Evolutionary conservation across 1,140 invertebrate genomes (phyloP).

Genomic region (Drosophila bipectinata): DNA sequence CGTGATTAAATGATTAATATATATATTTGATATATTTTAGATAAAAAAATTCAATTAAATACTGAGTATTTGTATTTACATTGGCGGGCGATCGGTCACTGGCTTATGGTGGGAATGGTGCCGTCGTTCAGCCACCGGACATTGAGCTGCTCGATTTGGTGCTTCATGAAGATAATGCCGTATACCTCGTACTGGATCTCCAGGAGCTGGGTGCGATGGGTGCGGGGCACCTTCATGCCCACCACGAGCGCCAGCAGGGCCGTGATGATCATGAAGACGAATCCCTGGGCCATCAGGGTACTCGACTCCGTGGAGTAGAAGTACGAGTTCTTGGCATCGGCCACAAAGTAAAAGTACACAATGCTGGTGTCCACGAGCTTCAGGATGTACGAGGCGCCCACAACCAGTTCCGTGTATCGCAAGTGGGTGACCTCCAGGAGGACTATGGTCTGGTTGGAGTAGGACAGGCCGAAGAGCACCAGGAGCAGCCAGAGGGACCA

Average conservation of each 20-base stretch:
- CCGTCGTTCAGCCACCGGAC: slow-evolving; percentile 77
- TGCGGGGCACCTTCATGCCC: slow-evolving; percentile 76
- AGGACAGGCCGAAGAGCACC: slow-evolving; percentile 68
- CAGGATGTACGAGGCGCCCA: slow-evolving; percentile 56
- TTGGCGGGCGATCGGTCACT: slow-evolving; percentile 22
- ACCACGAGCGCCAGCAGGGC: slow-evolving; percentile 71
- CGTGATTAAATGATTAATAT: not conserved
- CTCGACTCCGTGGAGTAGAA: slow-evolving; percentile 72
- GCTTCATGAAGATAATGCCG: slow-evolving; percentile 80
- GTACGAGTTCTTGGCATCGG: slow-evolving; percentile 68
- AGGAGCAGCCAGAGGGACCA: slow-evolving; percentile 70
- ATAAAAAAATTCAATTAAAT: slow-evolving; percentile 4
- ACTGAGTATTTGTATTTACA: slow-evolving; percentile 14
- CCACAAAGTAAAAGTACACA: slow-evolving; percentile 73
- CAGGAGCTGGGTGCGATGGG: slow-evolving; percentile 57
- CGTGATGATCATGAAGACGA: slow-evolving; percentile 75
- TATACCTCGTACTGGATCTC: slow-evolving; percentile 78
- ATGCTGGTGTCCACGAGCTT: slow-evolving; percentile 68
- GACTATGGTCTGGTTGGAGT: slow-evolving; percentile 67
- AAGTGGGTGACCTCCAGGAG: slow-evolving; percentile 74
- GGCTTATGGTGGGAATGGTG: slow-evolving; percentile 78
- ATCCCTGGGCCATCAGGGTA: slow-evolving; percentile 77
- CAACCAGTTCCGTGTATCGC: slow-evolving; percentile 64
- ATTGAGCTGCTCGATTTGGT: slow-evolving; percentile 80
- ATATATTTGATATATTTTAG: not conserved